A percentile compares a stretch with the other conserved stretches of the same genome.
Evolutionary conservation across 2,888 invertebrate species (phyloP).

Genomic region (Ceraclea dissimilis): DNA sequence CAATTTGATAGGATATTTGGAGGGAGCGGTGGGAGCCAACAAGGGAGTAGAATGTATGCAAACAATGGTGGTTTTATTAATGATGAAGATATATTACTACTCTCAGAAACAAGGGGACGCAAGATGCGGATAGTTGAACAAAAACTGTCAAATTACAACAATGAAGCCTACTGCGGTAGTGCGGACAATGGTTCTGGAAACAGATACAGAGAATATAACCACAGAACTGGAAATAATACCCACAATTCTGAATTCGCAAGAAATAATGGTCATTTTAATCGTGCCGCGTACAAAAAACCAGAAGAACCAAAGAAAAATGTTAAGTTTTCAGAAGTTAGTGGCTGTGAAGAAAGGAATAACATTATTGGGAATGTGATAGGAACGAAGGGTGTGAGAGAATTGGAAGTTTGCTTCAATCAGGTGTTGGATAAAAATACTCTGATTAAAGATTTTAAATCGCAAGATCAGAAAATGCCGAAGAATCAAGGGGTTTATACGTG

Average conservation of each 20-base stretch:
- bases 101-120: slow-evolving; percentile 7
- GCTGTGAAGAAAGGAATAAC: slow-evolving; percentile 41
- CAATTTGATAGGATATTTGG: neutral
- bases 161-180: neutral
- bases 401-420: slow-evolving; percentile 46
- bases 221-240: neutral
- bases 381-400: slow-evolving; percentile 40
- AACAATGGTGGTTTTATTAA: slow-evolving; percentile 3
- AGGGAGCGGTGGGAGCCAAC: neutral
- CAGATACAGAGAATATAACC: neutral
- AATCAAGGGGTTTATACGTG: slow-evolving; percentile 18
- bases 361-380: slow-evolving; percentile 42
- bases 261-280: slow-evolving; percentile 19
- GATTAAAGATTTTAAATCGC: slow-evolving; percentile 37
- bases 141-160: slow-evolving; percentile 10
- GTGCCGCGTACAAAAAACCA: neutral
- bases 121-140: slow-evolving; percentile 12
- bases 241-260: neutral
- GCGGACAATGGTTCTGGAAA: neutral
- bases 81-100: slow-evolving; percentile 15
- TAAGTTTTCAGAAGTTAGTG: slow-evolving; percentile 41
- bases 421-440: slow-evolving; percentile 48
- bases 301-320: slow-evolving; percentile 43
- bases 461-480: slow-evolving; percentile 36
- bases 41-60: neutral